phyloP scores from a whole-genome alignment of 2,797 vertebrate genomes.

The Myoxocephalus aenaeus region DNA sequence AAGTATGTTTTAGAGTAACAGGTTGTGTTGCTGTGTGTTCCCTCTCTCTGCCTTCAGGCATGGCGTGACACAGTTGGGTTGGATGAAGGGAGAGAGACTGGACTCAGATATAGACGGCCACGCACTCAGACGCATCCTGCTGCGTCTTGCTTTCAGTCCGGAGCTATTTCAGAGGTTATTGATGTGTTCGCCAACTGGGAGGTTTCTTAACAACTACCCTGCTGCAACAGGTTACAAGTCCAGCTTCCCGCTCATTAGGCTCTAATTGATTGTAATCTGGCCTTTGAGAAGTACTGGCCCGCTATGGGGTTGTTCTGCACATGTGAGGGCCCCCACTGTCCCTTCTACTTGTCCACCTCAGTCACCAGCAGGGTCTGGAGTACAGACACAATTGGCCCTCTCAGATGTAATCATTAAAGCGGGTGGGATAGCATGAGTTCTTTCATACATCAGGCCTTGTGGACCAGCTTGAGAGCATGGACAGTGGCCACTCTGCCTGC shows the following conservation, averaged over 20 bases:
- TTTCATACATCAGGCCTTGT: slow-evolving; percentile 78
- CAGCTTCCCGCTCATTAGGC: slow-evolving; percentile 84
- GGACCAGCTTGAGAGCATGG: slow-evolving; percentile 84
- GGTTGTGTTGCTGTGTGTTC: slow-evolving; percentile 25
- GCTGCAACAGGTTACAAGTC: slow-evolving; percentile 81
- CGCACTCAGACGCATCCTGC: slow-evolving; percentile 71
- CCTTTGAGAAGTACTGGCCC: slow-evolving; percentile 82
- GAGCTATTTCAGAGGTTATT: slow-evolving; percentile 86
- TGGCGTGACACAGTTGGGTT: slow-evolving; percentile 1
- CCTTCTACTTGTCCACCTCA: slow-evolving; percentile 81
- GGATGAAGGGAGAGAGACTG: slow-evolving; percentile 36
- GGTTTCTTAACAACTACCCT: slow-evolving; percentile 80
- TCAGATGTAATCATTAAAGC: slow-evolving; percentile 82
- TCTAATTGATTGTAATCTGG: slow-evolving; percentile 88
- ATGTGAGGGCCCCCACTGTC: slow-evolving; percentile 79
- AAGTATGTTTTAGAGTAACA: slow-evolving; percentile 1
- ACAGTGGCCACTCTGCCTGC: slow-evolving; percentile 83
- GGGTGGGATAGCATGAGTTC: slow-evolving; percentile 77
- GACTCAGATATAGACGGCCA: slow-evolving; percentile 63
- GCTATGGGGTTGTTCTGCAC: slow-evolving; percentile 77
- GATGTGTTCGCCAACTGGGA: slow-evolving; percentile 82
- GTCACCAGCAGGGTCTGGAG: slow-evolving; percentile 81
- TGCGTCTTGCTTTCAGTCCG: slow-evolving; percentile 77
- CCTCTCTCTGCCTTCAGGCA: background rate
- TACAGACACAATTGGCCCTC: slow-evolving; percentile 79